These are phyloP conservation scores for Carettochelys insculpta DNA, from an alignment of 2,113 vertebrate genomes.

Conservation along the genomic window DNA sequence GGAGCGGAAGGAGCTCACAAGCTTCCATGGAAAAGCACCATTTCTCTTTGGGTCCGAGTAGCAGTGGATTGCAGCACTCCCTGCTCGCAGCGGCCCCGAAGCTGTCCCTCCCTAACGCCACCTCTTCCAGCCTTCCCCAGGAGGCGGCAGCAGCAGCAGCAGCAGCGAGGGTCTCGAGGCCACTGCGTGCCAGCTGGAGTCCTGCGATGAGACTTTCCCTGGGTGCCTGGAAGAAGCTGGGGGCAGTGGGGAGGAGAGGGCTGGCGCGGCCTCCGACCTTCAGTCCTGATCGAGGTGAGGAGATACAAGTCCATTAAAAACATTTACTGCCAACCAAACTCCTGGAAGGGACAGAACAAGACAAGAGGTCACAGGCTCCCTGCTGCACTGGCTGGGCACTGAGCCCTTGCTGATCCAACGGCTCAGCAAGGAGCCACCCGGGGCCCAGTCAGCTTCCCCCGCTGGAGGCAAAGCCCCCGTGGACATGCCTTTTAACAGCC, in stretches of 20 bases:
- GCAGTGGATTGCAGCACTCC: slow-evolving; percentile 34
- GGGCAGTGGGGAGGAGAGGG: slow-evolving; percentile 52
- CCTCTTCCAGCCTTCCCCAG: slow-evolving; percentile 39
- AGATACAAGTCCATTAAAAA: slow-evolving; percentile 83
- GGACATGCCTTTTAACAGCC: neutral
- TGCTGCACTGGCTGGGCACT: neutral
- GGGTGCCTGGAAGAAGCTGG: slow-evolving; percentile 49
- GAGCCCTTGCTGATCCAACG: neutral
- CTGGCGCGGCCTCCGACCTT: slow-evolving; percentile 71
- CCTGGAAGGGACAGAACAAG: slow-evolving; percentile 59
- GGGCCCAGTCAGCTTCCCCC: neutral
- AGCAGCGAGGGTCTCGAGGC: slow-evolving; percentile 57
- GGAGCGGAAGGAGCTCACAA: slow-evolving; percentile 54
- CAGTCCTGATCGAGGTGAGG: slow-evolving; percentile 80
- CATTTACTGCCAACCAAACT: slow-evolving; percentile 68
- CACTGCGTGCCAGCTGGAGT: slow-evolving; percentile 57
- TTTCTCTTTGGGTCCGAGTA: slow-evolving; percentile 72
- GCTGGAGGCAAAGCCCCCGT: neutral
- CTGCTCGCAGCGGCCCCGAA: slow-evolving; percentile 31
- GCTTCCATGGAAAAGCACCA: slow-evolving; percentile 76
- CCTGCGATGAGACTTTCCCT: slow-evolving; percentile 57
- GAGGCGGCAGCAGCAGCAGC: slow-evolving; percentile 53
- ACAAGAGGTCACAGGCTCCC: neutral
- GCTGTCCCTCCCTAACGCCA: slow-evolving; percentile 21
- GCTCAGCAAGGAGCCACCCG: accelerated